phyloP scores from a whole-genome alignment of 2,113 vertebrate species.

The Sterna hirundo region DNA sequence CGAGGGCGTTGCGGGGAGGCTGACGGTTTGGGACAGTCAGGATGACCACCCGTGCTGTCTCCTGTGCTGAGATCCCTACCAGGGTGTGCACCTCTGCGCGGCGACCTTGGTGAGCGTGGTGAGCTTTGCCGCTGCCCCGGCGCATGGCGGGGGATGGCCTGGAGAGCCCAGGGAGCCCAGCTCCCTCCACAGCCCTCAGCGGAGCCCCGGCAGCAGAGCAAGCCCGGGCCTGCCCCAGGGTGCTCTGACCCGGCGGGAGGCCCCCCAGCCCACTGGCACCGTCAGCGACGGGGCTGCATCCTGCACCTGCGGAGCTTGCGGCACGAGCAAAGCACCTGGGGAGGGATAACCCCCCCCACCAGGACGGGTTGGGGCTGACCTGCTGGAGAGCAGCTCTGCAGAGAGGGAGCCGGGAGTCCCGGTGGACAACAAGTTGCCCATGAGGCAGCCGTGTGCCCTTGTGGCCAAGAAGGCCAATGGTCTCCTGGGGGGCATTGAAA shows the following conservation, averaged over 20 bases:
- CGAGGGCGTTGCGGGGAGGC: rapidly evolving
- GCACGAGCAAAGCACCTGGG: background rate
- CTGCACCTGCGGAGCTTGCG: rapidly evolving
- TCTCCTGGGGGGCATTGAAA: background rate
- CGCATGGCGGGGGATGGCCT: rapidly evolving
- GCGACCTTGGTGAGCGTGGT: background rate
- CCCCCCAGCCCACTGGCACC: rapidly evolving
- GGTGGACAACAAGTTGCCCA: background rate
- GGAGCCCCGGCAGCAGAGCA: background rate
- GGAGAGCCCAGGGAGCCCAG: rapidly evolving
- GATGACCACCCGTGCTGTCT: no score
- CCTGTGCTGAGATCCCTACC: rapidly evolving
- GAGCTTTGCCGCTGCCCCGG: background rate
- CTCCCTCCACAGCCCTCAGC: rapidly evolving
- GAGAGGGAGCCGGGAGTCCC: background rate
- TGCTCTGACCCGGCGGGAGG: background rate
- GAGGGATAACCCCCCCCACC: background rate
- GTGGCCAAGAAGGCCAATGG: background rate
- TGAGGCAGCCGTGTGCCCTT: background rate
- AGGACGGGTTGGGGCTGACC: background rate
- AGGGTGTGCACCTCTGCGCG: background rate
- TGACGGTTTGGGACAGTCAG: background rate
- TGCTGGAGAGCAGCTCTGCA: background rate
- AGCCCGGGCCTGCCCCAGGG: no score
- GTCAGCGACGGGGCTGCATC: rapidly evolving